phyloP scores from a whole-genome alignment of 2,113 vertebrate genomes.

The Lophius piscatorius region DNA sequence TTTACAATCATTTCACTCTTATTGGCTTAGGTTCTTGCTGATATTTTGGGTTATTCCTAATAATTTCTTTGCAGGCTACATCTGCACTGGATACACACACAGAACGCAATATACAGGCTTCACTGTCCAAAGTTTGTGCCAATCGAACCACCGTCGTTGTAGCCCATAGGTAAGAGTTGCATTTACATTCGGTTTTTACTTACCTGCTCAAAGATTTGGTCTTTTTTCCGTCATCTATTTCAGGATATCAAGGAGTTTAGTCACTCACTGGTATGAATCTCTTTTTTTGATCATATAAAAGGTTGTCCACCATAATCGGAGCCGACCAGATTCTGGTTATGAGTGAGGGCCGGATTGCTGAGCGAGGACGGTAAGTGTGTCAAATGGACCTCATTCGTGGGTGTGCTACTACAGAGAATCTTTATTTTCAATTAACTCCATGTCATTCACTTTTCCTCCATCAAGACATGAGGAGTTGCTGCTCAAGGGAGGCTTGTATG shows the following conservation, averaged over 20 bases:
- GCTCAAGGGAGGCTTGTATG: conserved; percentile 85
- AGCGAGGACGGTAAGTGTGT: conserved; percentile 86
- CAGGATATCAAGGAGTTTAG: not conserved
- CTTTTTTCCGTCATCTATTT: not conserved
- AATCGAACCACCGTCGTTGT: conserved; percentile 91
- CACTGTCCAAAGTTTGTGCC: conserved; percentile 88
- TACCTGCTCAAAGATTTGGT: not conserved
- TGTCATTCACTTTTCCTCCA: conserved; percentile 1
- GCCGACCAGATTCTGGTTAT: conserved; percentile 96
- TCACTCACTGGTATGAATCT: too few relatives aligned
- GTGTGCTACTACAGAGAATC: not conserved
- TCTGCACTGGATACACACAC: conserved; percentile 94
- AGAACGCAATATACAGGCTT: conserved; percentile 94
- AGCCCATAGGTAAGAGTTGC: conserved; percentile 88
- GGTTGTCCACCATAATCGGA: conserved; percentile 91
- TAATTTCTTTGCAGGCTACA: conserved; percentile 83
- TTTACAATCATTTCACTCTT: too few relatives aligned
- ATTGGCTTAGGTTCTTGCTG: too few relatives aligned
- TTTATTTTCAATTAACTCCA: not conserved
- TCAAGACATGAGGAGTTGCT: conserved; percentile 90
- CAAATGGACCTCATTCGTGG: not conserved
- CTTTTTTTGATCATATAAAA: conserved; percentile 42
- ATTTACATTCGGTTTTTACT: too few relatives aligned
- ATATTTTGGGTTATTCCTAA: too few relatives aligned
- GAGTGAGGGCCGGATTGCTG: conserved; percentile 85